phyloP scores from a whole-genome alignment of 2,113 vertebrate genomes.

The Oncorhynchus mykiss region DNA sequence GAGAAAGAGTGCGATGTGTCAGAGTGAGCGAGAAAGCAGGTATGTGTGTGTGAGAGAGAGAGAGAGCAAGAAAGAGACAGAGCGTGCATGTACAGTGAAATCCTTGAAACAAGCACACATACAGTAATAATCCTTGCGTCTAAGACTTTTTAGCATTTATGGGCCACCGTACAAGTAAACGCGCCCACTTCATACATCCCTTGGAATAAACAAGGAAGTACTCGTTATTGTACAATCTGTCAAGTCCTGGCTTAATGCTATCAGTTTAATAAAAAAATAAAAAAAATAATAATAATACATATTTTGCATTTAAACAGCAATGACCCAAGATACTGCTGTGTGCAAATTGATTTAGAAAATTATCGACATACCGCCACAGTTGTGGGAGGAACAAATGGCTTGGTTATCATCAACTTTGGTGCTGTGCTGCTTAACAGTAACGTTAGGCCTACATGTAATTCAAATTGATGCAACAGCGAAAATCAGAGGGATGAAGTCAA shows the following conservation, averaged over 20 bases:
- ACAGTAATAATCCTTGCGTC: too few species aligned
- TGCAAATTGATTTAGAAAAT: not conserved
- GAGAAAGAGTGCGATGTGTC: not conserved
- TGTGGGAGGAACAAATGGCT: slow-evolving; percentile 26
- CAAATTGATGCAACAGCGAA: slow-evolving; percentile 2
- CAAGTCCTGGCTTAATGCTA: too few species aligned
- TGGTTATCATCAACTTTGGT: slow-evolving; percentile 9
- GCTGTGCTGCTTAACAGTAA: slow-evolving; percentile 32
- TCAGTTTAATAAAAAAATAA: too few species aligned
- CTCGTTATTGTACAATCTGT: not conserved
- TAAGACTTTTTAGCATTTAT: not conserved
- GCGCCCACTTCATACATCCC: slow-evolving; percentile 32
- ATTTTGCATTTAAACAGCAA: too few species aligned
- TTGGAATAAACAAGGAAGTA: slow-evolving; percentile 10
- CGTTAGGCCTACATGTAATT: not conserved
- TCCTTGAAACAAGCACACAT: too few species aligned
- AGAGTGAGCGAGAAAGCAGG: too few species aligned
- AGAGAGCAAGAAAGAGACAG: too few species aligned
- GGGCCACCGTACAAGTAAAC: slow-evolving; percentile 44
- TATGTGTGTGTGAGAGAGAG: too few species aligned
- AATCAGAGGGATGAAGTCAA: slow-evolving; percentile 11
- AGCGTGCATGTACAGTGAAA: not conserved
- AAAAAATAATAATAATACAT: too few species aligned
- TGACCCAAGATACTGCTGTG: too few species aligned
- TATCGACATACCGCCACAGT: not conserved